Percentiles rank a stretch among this genome's conserved stretches.
These are phyloP conservation scores for Ylistrum balloti DNA, from an alignment of 1,140 invertebrate genomes.

Conservation along the genomic window DNA sequence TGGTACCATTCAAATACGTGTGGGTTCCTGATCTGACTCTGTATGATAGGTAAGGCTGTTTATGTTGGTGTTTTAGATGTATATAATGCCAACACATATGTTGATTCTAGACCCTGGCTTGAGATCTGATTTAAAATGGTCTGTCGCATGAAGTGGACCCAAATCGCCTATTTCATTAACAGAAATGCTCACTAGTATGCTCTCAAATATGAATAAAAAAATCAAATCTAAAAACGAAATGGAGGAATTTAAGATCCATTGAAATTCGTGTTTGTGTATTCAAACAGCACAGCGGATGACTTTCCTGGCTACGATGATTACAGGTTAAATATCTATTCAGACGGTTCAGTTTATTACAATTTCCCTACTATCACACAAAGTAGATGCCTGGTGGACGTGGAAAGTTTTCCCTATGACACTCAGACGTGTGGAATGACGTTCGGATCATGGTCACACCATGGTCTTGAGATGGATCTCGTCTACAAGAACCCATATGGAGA, in stretches of 20 bases:
- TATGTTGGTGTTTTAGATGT: background rate
- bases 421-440: slow-evolving; percentile 86
- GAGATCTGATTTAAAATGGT: too few relatives aligned
- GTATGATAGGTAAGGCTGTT: slow-evolving; percentile 95
- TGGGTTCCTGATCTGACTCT: slow-evolving; percentile 93
- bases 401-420: slow-evolving; percentile 88
- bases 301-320: slow-evolving; percentile 54
- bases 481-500: slow-evolving; percentile 85
- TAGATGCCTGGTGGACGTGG: slow-evolving; percentile 95
- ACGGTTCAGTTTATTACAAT: slow-evolving; percentile 66
- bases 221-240: too few relatives aligned
- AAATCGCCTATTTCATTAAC: too few relatives aligned
- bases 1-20: slow-evolving; percentile 68
- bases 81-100: too few relatives aligned
- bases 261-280: too few relatives aligned
- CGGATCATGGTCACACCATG: slow-evolving; percentile 76
- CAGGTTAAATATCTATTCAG: slow-evolving; percentile 58
- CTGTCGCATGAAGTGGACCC: too few relatives aligned
- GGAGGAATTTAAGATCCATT: too few relatives aligned
- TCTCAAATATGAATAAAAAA: too few relatives aligned
- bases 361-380: slow-evolving; percentile 85
- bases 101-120: too few relatives aligned
- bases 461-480: slow-evolving; percentile 84
- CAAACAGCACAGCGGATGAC: slow-evolving; percentile 55
- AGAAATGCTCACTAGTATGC: too few relatives aligned